Evolutionary conservation across 1,140 invertebrate species (phyloP).

Genomic region (Cotesia typhae): DNA sequence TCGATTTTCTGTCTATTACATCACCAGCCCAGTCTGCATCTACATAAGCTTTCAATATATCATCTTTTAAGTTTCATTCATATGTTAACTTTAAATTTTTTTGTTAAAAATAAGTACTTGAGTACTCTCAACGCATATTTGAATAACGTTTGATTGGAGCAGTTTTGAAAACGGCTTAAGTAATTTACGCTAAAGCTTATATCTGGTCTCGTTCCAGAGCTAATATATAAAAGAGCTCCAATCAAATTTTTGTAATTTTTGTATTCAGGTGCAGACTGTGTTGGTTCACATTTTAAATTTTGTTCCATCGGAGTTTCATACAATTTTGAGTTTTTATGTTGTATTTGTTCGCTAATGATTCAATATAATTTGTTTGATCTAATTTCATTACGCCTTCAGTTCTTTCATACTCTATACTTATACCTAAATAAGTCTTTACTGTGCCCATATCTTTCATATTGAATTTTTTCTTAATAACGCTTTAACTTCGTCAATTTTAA

Average conservation of each 20-base stretch:
- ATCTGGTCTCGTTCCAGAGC: too few relatives aligned
- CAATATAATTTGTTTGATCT: constrained; percentile 15
- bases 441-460: constrained; percentile 35
- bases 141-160: constrained; percentile 29
- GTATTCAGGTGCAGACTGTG: too few relatives aligned
- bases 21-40: constrained; percentile 46
- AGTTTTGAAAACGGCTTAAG: too few relatives aligned
- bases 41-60: constrained; percentile 37
- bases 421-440: constrained; percentile 32
- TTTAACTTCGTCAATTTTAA: constrained; percentile 27
- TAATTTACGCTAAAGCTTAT: too few relatives aligned
- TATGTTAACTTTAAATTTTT: constrained; percentile 36
- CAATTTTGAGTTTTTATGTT: too few relatives aligned
- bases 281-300: too few relatives aligned
- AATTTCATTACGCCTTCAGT: constrained; percentile 8
- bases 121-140: constrained; percentile 32
- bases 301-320: too few relatives aligned
- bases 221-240: too few relatives aligned
- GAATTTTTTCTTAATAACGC: constrained; percentile 22
- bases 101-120: constrained; percentile 33
- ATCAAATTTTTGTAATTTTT: too few relatives aligned
- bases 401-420: constrained; percentile 30
- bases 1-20: constrained; percentile 40
- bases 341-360: too few relatives aligned
- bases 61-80: constrained; percentile 18